phyloP scores from a whole-genome alignment of 2,113 vertebrate species.

The Falcunculus frontatus region DNA sequence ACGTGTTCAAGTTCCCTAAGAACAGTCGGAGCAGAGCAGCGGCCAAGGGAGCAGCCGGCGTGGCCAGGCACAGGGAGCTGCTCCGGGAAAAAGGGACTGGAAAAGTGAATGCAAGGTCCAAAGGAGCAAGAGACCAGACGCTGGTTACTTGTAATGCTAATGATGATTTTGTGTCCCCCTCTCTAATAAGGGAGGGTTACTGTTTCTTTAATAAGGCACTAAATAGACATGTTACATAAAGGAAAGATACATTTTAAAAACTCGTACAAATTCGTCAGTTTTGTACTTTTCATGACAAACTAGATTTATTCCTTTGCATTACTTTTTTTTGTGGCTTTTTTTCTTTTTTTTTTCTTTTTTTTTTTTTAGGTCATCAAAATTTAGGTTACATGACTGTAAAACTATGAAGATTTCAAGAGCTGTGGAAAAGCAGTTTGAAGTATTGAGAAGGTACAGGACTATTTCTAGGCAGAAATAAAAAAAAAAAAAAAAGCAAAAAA shows the following conservation, averaged over 20 bases:
- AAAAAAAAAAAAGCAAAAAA: neutral
- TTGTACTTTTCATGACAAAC: slow-evolving; percentile 44
- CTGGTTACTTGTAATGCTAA: neutral
- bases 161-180: neutral
- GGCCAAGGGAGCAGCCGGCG: neutral
- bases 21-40: neutral
- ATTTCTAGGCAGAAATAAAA: neutral
- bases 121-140: slow-evolving; percentile 15
- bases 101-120: slow-evolving; percentile 15
- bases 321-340: neutral
- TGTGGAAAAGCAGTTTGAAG: neutral
- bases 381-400: slow-evolving; percentile 26
- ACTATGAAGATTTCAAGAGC: slow-evolving; percentile 41
- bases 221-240: slow-evolving; percentile 66
- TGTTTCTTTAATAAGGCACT: slow-evolving; percentile 74
- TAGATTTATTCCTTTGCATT: neutral
- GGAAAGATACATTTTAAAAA: slow-evolving; percentile 53
- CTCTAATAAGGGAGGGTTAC: neutral
- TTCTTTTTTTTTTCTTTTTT: neutral
- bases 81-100: neutral
- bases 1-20: neutral
- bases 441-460: neutral
- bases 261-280: slow-evolving; percentile 11
- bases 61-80: slow-evolving; percentile 1
- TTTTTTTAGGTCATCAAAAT: slow-evolving; percentile 4